Percentiles rank a stretch among this genome's conserved stretches.
phyloP scores from a whole-genome alignment of 2,113 vertebrate species.

The Riparia riparia region DNA sequence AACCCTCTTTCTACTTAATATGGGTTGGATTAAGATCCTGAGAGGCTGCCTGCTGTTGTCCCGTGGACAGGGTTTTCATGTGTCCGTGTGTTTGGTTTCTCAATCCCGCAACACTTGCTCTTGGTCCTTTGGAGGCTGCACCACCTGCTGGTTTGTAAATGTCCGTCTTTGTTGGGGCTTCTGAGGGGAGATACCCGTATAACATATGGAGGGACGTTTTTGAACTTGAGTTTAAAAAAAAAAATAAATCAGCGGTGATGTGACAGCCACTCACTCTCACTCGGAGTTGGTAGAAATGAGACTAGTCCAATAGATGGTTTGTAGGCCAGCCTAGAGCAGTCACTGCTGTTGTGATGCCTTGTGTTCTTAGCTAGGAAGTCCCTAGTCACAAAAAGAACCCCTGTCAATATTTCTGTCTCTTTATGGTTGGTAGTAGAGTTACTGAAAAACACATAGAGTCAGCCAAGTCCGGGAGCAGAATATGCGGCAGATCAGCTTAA shows the following conservation, averaged over 20 bases:
- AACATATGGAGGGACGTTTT: not conserved
- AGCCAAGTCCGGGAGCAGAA: not conserved
- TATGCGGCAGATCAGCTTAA: not conserved
- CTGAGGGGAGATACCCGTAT: not conserved
- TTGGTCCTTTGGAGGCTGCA: not conserved
- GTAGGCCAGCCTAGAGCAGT: not conserved
- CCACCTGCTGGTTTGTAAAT: not conserved
- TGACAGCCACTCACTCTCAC: not conserved
- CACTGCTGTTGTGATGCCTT: not conserved
- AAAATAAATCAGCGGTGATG: not conserved
- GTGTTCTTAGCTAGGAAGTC: not conserved
- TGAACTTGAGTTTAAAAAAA: not conserved
- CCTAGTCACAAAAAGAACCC: not conserved
- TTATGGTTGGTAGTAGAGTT: not conserved
- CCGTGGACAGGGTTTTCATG: not conserved
- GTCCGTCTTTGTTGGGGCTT: rapidly evolving
- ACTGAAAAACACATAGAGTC: not conserved
- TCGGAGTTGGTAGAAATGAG: not conserved
- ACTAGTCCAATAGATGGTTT: not conserved
- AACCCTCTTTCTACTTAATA: not conserved
- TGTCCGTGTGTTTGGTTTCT: not conserved
- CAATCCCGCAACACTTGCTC: not conserved
- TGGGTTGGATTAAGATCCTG: not conserved
- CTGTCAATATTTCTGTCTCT: not conserved
- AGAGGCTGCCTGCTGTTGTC: not conserved